Percentiles rank a stretch among this genome's conserved stretches.
Evolutionary conservation across 2,113 vertebrate species (phyloP).

Genomic region (Onychostoma macrolepis): DNA sequence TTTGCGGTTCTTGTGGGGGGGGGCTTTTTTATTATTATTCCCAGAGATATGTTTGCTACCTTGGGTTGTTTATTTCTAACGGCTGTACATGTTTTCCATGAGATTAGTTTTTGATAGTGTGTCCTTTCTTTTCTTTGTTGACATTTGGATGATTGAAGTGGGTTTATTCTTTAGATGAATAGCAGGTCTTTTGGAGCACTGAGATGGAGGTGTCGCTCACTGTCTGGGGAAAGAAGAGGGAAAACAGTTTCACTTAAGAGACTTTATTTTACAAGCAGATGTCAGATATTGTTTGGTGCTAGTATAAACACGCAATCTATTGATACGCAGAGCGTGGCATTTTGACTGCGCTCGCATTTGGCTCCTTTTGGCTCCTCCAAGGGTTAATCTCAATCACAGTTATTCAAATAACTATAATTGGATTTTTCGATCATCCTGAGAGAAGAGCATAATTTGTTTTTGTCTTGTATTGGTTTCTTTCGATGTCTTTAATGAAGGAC

Average conservation of each 20-base stretch:
- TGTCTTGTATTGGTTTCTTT: conserved; percentile 18
- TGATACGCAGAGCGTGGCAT: conserved; percentile 49
- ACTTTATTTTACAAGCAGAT: conserved; percentile 31
- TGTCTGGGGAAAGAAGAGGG: conserved; percentile 22
- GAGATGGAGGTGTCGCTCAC: conserved; percentile 49
- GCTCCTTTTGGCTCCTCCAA: not conserved
- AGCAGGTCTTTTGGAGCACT: conserved; percentile 54
- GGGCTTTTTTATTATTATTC: not conserved
- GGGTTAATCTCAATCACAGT: not conserved
- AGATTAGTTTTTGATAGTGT: conserved; percentile 64
- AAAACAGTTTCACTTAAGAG: conserved; percentile 45
- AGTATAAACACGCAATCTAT: conserved; percentile 27
- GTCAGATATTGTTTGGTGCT: conserved; percentile 16
- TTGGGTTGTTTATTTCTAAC: conserved; percentile 58
- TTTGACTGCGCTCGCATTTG: conserved; percentile 3
- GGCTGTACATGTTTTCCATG: conserved; percentile 62
- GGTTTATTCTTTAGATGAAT: conserved; percentile 62
- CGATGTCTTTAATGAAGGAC: conserved; percentile 7
- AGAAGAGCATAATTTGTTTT: conserved; percentile 27
- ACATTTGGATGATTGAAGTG: conserved; percentile 68
- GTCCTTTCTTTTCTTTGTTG: conserved; percentile 67
- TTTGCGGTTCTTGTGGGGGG: conserved; percentile 23
- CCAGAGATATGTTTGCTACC: conserved; percentile 40
- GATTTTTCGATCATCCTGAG: conserved; percentile 8
- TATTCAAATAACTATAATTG: conserved; percentile 25